Evolutionary conservation across 1,140 invertebrate genomes (phyloP), one percentile per base, ranked within the genome.

Genomic region (Hyles vespertilio): DNA sequence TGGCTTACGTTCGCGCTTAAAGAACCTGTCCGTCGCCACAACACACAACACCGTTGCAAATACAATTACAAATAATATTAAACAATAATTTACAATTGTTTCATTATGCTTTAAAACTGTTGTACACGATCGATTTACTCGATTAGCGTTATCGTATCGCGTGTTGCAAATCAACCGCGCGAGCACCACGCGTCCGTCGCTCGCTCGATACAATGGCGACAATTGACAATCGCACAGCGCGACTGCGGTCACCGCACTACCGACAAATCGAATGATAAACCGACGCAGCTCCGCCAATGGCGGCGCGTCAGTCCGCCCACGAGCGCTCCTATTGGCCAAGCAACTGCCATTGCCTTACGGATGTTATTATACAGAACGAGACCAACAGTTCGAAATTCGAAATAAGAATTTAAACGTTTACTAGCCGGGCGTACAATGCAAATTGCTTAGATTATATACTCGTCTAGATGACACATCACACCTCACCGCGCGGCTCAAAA

Each of bases 341-440:
- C 74, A 86, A 81, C 82, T 86, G 83, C 81, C 85, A 86, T 86
- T 86, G 75, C 81, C 85, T 86, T 84, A 80, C 81, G 81, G 84
- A 83, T 84, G 83, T 81, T 81, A 84, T 86, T 88, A 86, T 86
- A 83, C 85, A 83, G 82, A 88, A 83, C 77, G 79, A 81, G 78
- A 85, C 80, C 81, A 73, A 79, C 81, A 77, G 73, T 79, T 84
- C 70, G 75, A 80, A 79, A 81, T 78, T 79, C 74, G 74, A 81
- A 87, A 85, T 85, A 85, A 87, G 82, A 87, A 82, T 86, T 84
- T 73, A 84, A 88, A 79, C 83, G 85, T 81, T 86, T 79, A 79
- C 78, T 72, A 80, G 82, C 79, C 70, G 66, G 59, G 73, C 74
- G 75, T 77, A 87, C 81, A 85, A 87, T 85, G 81, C 78, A 84